Percentiles rank a stretch among this genome's conserved stretches.
phyloP scores from a whole-genome alignment of 2,888 invertebrate genomes.

The Heliothis peltigera region DNA sequence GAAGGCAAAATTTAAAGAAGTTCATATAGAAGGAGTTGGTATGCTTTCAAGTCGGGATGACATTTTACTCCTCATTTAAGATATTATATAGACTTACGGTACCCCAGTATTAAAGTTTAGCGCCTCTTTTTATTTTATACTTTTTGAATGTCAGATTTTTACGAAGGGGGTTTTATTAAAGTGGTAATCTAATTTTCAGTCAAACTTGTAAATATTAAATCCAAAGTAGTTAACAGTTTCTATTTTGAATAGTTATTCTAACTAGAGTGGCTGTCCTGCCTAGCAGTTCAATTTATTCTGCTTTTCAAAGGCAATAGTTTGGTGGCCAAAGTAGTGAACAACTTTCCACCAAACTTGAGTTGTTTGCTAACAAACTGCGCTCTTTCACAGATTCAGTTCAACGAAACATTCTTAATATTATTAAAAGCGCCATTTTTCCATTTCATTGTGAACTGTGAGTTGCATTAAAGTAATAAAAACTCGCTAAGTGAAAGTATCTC shows the following conservation, averaged over 20 bases:
- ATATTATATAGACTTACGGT: too few species aligned
- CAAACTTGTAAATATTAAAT: not conserved
- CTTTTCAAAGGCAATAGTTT: constrained; percentile 45
- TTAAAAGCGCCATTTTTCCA: constrained; percentile 31
- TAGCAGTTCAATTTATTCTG: constrained; percentile 21
- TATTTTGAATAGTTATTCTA: constrained; percentile 2
- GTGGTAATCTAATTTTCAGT: too few species aligned
- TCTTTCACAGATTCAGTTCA: constrained; percentile 42
- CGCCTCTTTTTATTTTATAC: too few species aligned
- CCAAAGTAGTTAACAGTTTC: not conserved
- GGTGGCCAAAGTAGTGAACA: constrained; percentile 37
- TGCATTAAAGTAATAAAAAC: constrained; percentile 18
- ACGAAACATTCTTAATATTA: constrained; percentile 42
- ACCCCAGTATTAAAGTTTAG: too few species aligned
- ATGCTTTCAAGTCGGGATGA: too few species aligned
- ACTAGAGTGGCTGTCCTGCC: constrained; percentile 10
- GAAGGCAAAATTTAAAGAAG: too few species aligned
- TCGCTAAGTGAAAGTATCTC: constrained; percentile 31
- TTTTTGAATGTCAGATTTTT: too few species aligned
- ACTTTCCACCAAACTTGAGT: constrained; percentile 42
- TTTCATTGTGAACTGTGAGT: constrained; percentile 20
- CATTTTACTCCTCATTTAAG: too few species aligned
- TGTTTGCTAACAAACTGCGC: constrained; percentile 46
- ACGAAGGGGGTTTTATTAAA: too few species aligned
- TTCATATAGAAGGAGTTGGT: too few species aligned